Evolutionary conservation across 2,888 invertebrate species (phyloP).

Genomic region (Drosophila austrosaltans): DNA sequence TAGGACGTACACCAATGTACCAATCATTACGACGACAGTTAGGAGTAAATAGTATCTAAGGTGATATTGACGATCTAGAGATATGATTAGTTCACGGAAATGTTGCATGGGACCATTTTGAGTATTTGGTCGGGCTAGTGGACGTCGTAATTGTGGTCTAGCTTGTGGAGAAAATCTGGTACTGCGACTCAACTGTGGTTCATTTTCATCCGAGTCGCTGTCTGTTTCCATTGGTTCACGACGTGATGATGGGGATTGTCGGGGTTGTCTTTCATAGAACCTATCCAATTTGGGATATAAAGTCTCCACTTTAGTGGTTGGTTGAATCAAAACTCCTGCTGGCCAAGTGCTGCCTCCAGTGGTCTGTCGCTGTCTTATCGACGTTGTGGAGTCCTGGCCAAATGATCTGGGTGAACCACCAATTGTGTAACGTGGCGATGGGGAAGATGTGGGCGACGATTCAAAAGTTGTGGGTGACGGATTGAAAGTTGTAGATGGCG

Average conservation of each 20-base stretch:
- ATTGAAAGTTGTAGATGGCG: background rate
- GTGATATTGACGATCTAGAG: conserved; percentile 78
- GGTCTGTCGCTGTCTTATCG: conserved; percentile 35
- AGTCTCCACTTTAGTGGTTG: conserved; percentile 52
- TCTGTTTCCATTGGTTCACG: conserved; percentile 54
- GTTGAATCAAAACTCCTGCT: conserved; percentile 54
- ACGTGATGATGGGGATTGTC: conserved; percentile 1
- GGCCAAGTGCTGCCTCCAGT: conserved; percentile 54
- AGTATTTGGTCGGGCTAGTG: conserved; percentile 9
- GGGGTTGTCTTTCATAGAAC: conserved; percentile 53
- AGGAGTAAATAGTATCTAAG: conserved; percentile 74
- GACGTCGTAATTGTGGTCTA: conserved; percentile 38
- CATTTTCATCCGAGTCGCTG: conserved; percentile 49
- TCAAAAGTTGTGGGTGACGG: too few relatives aligned
- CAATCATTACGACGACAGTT: conserved; percentile 57
- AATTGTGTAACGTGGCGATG: conserved; percentile 42
- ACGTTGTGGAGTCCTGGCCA: background rate
- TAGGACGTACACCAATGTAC: conserved; percentile 76
- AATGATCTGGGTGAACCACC: conserved; percentile 55
- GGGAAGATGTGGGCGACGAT: background rate
- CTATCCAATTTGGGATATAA: conserved; percentile 60
- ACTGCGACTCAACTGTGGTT: conserved; percentile 37
- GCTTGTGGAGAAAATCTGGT: conserved; percentile 31
- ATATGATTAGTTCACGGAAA: conserved; percentile 61
- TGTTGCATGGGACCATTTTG: conserved; percentile 48